These are phyloP conservation scores for Neelides folsomi DNA, from an alignment of 2,888 invertebrate species.

Conservation along the genomic window DNA sequence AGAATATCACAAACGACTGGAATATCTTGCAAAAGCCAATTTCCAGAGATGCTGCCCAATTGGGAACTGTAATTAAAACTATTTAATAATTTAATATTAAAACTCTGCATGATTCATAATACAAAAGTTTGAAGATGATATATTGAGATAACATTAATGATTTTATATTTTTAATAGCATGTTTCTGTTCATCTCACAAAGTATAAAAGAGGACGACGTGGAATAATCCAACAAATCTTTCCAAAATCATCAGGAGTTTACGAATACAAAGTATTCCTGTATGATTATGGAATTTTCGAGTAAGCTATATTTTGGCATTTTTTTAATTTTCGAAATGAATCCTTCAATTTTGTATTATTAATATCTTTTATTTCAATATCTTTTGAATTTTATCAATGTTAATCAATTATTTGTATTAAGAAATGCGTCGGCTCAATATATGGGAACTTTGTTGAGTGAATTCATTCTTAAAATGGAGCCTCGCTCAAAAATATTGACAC, in stretches of 20 bases:
- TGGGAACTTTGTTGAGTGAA: not conserved
- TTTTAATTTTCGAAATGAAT: not conserved
- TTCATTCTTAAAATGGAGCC: not conserved
- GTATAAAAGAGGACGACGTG: not conserved
- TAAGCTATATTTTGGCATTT: not conserved
- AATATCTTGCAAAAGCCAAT: too few species aligned
- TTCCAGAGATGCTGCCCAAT: too few species aligned
- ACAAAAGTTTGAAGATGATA: too few species aligned
- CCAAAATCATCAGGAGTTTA: conserved; percentile 1
- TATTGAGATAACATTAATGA: not conserved
- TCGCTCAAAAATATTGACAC: not conserved
- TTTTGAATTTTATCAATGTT: too few species aligned
- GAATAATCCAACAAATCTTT: conserved; percentile 1
- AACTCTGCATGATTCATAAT: too few species aligned
- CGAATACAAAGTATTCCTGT: conserved; percentile 7
- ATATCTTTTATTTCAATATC: not conserved
- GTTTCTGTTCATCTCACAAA: conserved; percentile 1
- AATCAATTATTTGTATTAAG: too few species aligned
- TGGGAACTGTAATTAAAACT: too few species aligned
- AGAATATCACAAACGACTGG: too few species aligned
- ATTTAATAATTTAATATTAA: too few species aligned
- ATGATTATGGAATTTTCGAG: conserved; percentile 7
- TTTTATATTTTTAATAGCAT: conserved; percentile 6
- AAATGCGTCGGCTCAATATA: too few species aligned
- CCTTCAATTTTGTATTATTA: not conserved